Conservation (phyloP, 1,140 invertebrate genomes). For the Drosophila prosaltans region DNA sequence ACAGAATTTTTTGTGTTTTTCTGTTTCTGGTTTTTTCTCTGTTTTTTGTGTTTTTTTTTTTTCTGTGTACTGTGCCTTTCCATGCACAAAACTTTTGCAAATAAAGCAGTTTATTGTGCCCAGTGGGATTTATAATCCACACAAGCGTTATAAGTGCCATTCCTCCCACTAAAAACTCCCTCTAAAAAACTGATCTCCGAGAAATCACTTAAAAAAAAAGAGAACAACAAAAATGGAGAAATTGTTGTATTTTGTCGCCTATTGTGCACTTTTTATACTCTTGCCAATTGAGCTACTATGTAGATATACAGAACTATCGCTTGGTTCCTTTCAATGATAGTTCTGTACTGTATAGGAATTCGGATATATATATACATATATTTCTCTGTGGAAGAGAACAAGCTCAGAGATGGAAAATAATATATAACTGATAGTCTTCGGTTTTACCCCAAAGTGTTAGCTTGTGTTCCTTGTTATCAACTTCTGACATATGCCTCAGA, state of each 20-base stretch:
- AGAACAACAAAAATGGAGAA: conserved; percentile 13
- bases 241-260: neutral
- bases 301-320: no score
- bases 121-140: conserved; percentile 74
- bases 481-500: no score
- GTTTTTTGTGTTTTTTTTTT: neutral
- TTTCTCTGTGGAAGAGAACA: no score
- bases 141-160: conserved; percentile 73
- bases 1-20: conserved; percentile 28
- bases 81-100: conserved; percentile 67
- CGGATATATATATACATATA: no score
- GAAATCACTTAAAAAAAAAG: conserved; percentile 55
- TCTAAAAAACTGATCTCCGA: conserved; percentile 19
- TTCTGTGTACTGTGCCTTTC: conserved; percentile 12
- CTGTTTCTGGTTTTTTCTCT: neutral
- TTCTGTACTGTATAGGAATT: no score
- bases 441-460: no score
- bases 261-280: conserved; percentile 23
- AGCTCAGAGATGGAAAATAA: no score
- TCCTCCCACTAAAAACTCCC: neutral
- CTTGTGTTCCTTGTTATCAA: no score
- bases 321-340: no score
- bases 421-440: no score
- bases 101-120: conserved; percentile 78
- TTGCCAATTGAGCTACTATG: neutral